Evolutionary conservation across 2,113 vertebrate genomes (phyloP).

Genomic region (Crotalus tigris): DNA sequence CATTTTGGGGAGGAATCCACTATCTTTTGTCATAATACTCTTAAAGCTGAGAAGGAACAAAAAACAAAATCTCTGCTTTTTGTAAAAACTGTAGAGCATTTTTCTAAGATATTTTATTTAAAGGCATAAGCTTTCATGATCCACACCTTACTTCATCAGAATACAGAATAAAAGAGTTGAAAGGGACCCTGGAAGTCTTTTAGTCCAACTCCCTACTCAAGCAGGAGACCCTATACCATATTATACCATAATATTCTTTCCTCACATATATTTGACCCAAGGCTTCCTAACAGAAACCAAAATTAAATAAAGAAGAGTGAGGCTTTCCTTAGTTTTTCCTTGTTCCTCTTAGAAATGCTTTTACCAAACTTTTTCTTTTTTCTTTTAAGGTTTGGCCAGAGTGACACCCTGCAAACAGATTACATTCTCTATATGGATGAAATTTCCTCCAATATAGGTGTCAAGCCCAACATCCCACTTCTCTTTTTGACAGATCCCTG

Average conservation of each 20-base stretch:
- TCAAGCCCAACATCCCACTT: constrained; percentile 68
- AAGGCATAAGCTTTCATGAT: neutral
- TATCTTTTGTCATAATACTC: neutral
- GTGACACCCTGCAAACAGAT: constrained; percentile 69
- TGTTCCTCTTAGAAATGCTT: neutral
- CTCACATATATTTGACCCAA: neutral
- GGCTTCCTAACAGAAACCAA: neutral
- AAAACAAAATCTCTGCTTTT: neutral
- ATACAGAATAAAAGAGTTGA: neutral
- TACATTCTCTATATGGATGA: constrained; percentile 79
- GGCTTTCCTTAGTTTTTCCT: neutral
- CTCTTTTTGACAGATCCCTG: constrained; percentile 75
- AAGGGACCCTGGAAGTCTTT: neutral
- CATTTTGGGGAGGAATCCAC: neutral
- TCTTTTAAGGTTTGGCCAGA: constrained; percentile 48
- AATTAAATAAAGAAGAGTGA: neutral
- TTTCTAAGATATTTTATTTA: neutral
- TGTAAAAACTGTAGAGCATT: neutral
- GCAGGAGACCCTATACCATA: neutral
- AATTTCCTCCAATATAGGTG: constrained; percentile 65
- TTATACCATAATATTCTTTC: neutral
- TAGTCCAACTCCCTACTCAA: neutral
- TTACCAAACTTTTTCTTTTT: neutral
- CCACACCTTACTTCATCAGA: neutral
- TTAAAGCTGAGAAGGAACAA: neutral